Conservation (phyloP, 2,888 invertebrate genomes). For the Timema podura region DNA sequence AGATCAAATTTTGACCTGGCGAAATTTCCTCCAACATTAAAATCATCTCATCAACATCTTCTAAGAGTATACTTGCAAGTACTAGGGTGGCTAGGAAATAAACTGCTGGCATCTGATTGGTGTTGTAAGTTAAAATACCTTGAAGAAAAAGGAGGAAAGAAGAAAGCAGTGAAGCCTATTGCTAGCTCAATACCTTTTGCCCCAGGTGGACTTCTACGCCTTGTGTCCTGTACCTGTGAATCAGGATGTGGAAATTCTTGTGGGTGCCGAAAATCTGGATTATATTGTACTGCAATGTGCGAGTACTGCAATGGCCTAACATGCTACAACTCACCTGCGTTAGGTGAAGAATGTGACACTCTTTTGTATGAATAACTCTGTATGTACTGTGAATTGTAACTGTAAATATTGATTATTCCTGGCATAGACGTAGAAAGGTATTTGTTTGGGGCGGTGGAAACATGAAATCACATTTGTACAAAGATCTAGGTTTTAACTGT, state of each 20-base stretch:
- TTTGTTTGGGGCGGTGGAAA: too few relatives aligned
- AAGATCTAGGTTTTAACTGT: too few relatives aligned
- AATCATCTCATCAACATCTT: neutral
- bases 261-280: too few relatives aligned
- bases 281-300: too few relatives aligned
- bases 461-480: too few relatives aligned
- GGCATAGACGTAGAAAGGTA: neutral
- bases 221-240: neutral
- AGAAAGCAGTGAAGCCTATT: too few relatives aligned
- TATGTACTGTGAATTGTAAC: neutral
- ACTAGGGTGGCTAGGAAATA: constrained; percentile 6
- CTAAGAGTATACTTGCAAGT: too few relatives aligned
- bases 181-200: neutral
- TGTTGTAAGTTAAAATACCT: neutral
- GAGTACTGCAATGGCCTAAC: too few relatives aligned
- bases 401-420: neutral
- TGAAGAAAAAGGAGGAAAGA: neutral
- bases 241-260: neutral
- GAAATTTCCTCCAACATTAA: neutral
- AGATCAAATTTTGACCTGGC: neutral
- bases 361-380: neutral
- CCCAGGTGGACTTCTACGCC: neutral
- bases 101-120: neutral
- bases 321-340: too few relatives aligned
- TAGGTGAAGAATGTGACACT: too few relatives aligned